Evolutionary conservation across 2,888 invertebrate species (phyloP), one percentile per base, ranked within the genome.

Genomic region (Euspilapteryx auroguttella): DNA sequence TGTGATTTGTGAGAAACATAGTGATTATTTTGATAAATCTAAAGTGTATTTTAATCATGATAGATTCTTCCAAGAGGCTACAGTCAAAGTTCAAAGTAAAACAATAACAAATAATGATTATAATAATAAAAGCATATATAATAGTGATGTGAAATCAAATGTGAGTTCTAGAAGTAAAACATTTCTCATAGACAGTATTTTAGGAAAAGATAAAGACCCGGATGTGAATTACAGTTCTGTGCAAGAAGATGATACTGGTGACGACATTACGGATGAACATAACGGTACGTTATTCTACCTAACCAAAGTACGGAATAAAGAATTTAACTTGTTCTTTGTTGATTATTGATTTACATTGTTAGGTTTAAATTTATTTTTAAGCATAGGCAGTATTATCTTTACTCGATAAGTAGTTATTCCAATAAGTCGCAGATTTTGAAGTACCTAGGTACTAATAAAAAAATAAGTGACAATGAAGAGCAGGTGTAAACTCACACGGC

Each of bases 171-270:
- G 55, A 48, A 68, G 71, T 40, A 78, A 75, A 54, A 79, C 78
- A 14, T 80, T 80, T 51, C 58, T 79, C 7, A 80, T 80, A 36
- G 79, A 79, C 44, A 78, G 61, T 48, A 79, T 80, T 39, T 54
- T 80, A 49, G 78, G 78, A 9, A 73, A 64, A 37, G 53, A 59
- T 40, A 61, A 53, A 41, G 50, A 35, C 34, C 49, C 40, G 34
- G 33, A 42, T 33, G n/a, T n/a, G n/a, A 38, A 38, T 29, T 40
- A 42, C 20, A 40, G 41, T 29, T 32, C 39, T 14, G 28, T 37
- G 14, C 31, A 29, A 21, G 44, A 43, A 32, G 53, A 58, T 22
- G 37, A 32, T 25, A 55, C 56, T 25, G 44, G 39, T 39, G 71
- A 69, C 45, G 73, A 66, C 50, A 44, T 47, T 21, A 50, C 64